Evolutionary conservation across 2,113 vertebrate species (phyloP).

Genomic region (Nibea albiflora): DNA sequence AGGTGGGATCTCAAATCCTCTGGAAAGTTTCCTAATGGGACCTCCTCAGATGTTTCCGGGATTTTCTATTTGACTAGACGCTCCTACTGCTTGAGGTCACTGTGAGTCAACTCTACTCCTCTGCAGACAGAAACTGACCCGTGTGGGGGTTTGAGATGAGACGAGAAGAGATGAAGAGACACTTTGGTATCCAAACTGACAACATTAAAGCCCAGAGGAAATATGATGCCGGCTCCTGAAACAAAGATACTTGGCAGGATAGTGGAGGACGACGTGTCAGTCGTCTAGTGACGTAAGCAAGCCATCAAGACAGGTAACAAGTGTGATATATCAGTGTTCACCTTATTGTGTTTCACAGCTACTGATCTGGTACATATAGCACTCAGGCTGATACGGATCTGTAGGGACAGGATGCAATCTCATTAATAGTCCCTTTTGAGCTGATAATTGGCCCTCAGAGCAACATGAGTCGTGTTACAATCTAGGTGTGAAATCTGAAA

Average conservation of each 20-base stretch:
- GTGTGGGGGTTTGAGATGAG: neutral
- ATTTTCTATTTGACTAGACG: conserved; percentile 36
- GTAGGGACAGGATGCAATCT: neutral
- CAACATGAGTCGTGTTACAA: conserved; percentile 9
- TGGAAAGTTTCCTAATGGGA: conserved; percentile 23
- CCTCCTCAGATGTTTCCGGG: conserved; percentile 11
- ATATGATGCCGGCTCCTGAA: conserved; percentile 19
- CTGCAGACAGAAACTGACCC: conserved; percentile 21
- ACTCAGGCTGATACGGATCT: conserved; percentile 6
- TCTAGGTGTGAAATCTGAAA: conserved; percentile 14
- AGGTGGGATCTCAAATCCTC: conserved; percentile 9
- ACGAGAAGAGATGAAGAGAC: conserved; percentile 29
- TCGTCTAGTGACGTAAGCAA: conserved; percentile 1
- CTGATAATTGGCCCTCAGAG: conserved; percentile 24
- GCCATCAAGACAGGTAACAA: conserved; percentile 19
- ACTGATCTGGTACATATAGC: conserved; percentile 22
- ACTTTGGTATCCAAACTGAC: conserved; percentile 37
- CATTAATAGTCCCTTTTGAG: conserved; percentile 21
- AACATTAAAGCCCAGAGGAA: conserved; percentile 20
- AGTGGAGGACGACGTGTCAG: conserved; percentile 4
- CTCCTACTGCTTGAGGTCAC: conserved; percentile 31
- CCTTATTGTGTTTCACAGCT: conserved; percentile 27
- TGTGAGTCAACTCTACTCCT: conserved; percentile 31
- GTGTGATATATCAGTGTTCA: conserved; percentile 11
- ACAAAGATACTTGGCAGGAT: neutral